Percentiles rank a stretch among this genome's conserved stretches.
These are phyloP conservation scores for Sinocyclocheilus rhinocerous DNA, from an alignment of 2,113 vertebrate species.

Conservation along the genomic window DNA sequence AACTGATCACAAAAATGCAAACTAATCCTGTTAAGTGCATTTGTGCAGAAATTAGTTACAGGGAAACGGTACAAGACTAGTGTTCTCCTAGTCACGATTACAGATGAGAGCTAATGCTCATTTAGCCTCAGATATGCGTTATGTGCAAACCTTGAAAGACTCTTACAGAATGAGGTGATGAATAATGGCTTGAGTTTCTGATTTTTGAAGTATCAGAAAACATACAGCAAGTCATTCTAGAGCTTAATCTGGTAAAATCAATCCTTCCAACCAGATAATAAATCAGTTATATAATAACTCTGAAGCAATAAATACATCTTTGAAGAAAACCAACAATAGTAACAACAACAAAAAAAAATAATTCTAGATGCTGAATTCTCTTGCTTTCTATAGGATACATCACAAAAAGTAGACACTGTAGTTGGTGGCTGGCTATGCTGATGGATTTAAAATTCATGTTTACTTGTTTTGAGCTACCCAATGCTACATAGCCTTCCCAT, in stretches of 20 bases:
- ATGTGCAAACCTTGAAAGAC: not conserved
- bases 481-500: too few relatives aligned
- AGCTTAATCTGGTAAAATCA: too few relatives aligned
- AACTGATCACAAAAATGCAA: slow-evolving; percentile 9
- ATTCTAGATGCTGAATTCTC: too few relatives aligned
- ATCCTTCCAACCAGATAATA: not conserved
- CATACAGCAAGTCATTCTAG: not conserved
- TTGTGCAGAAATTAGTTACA: not conserved
- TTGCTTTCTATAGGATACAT: too few relatives aligned
- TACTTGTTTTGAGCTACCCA: too few relatives aligned
- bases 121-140: not conserved
- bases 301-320: not conserved
- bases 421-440: too few relatives aligned
- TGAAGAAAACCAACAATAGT: not conserved
- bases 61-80: not conserved
- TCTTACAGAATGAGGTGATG: too few relatives aligned
- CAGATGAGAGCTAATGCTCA: not conserved
- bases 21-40: not conserved
- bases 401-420: too few relatives aligned
- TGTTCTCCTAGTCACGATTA: not conserved
- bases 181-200: not conserved
- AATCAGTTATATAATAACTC: too few relatives aligned
- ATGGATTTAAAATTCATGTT: too few relatives aligned
- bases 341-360: too few relatives aligned
- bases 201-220: not conserved